phyloP scores from a whole-genome alignment of 2,113 vertebrate genomes.

The Euleptes europaea region DNA sequence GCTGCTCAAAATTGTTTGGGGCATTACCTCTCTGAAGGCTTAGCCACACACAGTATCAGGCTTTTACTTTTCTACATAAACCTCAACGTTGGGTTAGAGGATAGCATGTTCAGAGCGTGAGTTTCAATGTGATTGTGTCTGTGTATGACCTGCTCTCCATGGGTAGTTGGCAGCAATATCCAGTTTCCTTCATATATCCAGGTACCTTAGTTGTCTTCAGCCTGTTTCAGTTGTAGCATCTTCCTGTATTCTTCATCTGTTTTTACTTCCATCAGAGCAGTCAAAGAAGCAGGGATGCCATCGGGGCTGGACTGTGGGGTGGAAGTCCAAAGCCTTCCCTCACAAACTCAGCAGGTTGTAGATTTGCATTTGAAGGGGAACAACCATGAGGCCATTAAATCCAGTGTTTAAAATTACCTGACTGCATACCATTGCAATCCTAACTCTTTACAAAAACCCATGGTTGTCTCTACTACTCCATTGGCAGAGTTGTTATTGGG shows the following conservation, averaged over 20 bases:
- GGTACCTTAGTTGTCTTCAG: not conserved
- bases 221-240: not conserved
- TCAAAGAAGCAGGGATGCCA: not conserved
- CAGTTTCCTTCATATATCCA: not conserved
- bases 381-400: too few relatives aligned
- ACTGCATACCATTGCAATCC: too few relatives aligned
- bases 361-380: too few relatives aligned
- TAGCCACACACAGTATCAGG: not conserved
- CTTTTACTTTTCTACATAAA: not conserved
- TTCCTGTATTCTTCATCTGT: not conserved
- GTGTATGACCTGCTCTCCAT: not conserved
- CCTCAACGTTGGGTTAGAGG: not conserved
- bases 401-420: too few relatives aligned
- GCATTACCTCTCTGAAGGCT: not conserved
- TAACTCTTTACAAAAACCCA: not conserved
- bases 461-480: not conserved
- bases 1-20: not conserved
- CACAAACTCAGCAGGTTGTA: too few relatives aligned
- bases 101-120: not conserved
- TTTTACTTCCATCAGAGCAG: not conserved
- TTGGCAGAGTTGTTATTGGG: not conserved
- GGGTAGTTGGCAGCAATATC: not conserved
- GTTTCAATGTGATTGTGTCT: not conserved
- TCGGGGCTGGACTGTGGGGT: too few relatives aligned
- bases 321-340: too few relatives aligned